Evolutionary conservation across 2,797 vertebrate species (phyloP), one percentile per base, ranked within the genome.

Genomic region (Ficedula albicollis): DNA sequence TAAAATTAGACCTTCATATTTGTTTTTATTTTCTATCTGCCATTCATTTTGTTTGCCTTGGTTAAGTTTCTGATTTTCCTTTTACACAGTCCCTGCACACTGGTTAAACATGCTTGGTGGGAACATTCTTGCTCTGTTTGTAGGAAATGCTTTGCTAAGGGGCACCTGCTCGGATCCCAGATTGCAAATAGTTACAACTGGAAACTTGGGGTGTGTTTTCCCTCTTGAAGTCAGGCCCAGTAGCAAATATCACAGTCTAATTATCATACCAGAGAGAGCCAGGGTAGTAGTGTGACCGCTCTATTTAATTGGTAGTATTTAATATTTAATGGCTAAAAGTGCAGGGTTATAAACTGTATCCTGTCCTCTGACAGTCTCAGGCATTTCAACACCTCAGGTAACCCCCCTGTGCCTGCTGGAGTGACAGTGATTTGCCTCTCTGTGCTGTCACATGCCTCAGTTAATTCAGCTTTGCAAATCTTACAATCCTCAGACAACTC

Each of bases 1-100:
- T 90, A 94, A 94, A 95, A 96, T 95, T 88, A 88, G 80, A 93
- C 62, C 62, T 93, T 93, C 27, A 7, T 89, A 49, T 91, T 95
- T 96, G 64, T 74, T 94, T 95, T 84, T 89, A 63, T 96, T 94
- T 95, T 73, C 73, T 94, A 44, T 93, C 88, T 84, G 59, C 59
- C 55, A 46, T 95, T 88, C 48, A 74, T 79, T 88, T 73, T 93
- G 76, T 97, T 96, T 97, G 55, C 77, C 62, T 96, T 90, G 88
- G 90, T 96, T 91, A 84, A 81, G 76, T 84, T 97, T 95, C 90
- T 82, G 87, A 4, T 87, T 93, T 95, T 88, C 63, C 41, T 79
- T 90, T 88, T 44, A 38, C 22, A 78, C 48, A 66, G 38, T 44
- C 80, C 69, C 67, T 69, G 36, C 59, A 36, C 8, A 27, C 83